Evolutionary conservation across 2,113 vertebrate genomes (phyloP).

Genomic region (Eublepharis macularius): DNA sequence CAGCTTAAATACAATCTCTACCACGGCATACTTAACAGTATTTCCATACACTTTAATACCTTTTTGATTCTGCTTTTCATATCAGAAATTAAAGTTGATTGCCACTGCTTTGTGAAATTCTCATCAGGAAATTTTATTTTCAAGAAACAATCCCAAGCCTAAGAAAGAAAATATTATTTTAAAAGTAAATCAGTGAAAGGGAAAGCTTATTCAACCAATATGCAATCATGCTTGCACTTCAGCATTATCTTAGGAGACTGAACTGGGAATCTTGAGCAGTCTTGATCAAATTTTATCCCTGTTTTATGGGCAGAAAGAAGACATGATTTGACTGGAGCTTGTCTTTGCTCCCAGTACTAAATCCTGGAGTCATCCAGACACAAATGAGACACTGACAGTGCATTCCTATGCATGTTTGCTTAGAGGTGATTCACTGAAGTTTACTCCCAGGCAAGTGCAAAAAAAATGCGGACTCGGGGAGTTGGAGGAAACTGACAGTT

Average conservation of each 20-base stretch:
- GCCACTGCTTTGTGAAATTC: slow-evolving; percentile 76
- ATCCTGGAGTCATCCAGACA: neutral
- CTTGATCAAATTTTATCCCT: neutral
- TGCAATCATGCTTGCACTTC: neutral
- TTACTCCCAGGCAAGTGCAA: too few species aligned
- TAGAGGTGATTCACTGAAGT: too few species aligned
- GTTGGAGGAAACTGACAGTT: too few species aligned
- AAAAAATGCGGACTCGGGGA: too few species aligned
- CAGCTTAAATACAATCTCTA: neutral
- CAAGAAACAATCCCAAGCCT: slow-evolving; percentile 85
- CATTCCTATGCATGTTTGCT: too few species aligned
- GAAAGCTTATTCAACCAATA: neutral
- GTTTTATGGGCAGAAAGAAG: neutral
- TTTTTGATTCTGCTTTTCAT: slow-evolving; percentile 81
- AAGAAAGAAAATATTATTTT: neutral
- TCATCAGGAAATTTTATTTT: slow-evolving; percentile 75
- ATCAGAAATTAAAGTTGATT: slow-evolving; percentile 70
- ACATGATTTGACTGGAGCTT: neutral
- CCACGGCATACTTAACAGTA: too few species aligned
- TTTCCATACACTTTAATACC: slow-evolving; percentile 64
- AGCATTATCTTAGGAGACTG: neutral
- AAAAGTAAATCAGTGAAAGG: rapidly evolving
- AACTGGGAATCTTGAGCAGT: neutral
- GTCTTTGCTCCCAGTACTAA: neutral
- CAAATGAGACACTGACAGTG: too few species aligned